A percentile compares a stretch with the other conserved stretches of the same genome.
Evolutionary conservation across 2,888 invertebrate species (phyloP).

Genomic region (Deilephila elpenor): DNA sequence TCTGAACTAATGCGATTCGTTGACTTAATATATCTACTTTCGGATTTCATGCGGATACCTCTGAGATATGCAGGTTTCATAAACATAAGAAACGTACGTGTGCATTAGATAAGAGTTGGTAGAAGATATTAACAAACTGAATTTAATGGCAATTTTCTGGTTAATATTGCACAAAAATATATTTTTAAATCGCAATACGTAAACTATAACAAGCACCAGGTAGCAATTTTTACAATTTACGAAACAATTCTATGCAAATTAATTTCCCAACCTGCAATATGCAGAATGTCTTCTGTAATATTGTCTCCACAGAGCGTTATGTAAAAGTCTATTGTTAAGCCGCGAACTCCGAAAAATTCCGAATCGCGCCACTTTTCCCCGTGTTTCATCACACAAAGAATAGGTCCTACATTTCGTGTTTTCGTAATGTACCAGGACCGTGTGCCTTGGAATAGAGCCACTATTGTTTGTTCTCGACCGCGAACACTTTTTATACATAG

Average conservation of each 20-base stretch:
- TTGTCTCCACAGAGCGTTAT: conserved; percentile 1
- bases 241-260: neutral
- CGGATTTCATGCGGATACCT: too few relatives aligned
- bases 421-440: conserved; percentile 21
- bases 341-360: conserved; percentile 17
- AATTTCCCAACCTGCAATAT: neutral
- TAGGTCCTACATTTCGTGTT: conserved; percentile 20
- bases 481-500: too few relatives aligned
- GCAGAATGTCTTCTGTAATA: neutral
- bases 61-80: too few relatives aligned
- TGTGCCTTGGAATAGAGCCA: neutral
- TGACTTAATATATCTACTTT: too few relatives aligned
- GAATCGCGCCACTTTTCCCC: conserved; percentile 1
- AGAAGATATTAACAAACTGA: too few relatives aligned
- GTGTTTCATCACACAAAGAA: conserved; percentile 19
- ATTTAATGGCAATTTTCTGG: too few relatives aligned
- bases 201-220: neutral
- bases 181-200: too few relatives aligned
- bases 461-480: conserved; percentile 19
- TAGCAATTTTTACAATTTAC: neutral
- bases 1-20: too few relatives aligned
- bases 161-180: too few relatives aligned
- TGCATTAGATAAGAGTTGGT: too few relatives aligned
- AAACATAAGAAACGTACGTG: too few relatives aligned
- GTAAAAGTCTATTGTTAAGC: conserved; percentile 18